Conservation (phyloP, 1,140 invertebrate species). For the Nephotettix cincticeps region DNA sequence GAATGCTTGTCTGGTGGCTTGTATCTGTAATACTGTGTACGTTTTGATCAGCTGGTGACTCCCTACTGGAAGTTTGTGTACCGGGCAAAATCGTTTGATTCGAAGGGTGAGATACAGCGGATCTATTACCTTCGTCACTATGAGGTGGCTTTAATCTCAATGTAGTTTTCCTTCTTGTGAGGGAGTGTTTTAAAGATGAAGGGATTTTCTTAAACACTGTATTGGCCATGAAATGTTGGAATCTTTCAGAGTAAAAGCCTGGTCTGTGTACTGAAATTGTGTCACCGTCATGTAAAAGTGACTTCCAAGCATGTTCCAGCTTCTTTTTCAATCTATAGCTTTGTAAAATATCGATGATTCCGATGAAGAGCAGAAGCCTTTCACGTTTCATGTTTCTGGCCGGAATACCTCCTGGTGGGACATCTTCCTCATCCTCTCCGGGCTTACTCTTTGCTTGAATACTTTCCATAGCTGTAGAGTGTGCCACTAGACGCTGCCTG, state of each 20-base stretch:
- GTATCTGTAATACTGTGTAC: background rate
- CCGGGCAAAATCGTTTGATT: slow-evolving; percentile 83
- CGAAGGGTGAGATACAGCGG: slow-evolving; percentile 55
- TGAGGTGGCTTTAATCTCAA: background rate
- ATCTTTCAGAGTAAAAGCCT: slow-evolving; percentile 63
- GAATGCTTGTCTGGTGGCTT: background rate
- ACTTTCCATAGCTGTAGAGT: background rate
- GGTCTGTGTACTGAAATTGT: slow-evolving; percentile 68
- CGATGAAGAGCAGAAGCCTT: slow-evolving; percentile 63
- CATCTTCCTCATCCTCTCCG: slow-evolving; percentile 90
- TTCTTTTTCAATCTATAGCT: slow-evolving; percentile 68
- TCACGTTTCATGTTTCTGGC: slow-evolving; percentile 69
- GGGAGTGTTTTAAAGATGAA: slow-evolving; percentile 8
- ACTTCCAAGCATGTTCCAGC: slow-evolving; percentile 68
- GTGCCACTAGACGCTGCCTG: background rate
- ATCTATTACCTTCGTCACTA: background rate
- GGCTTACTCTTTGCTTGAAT: slow-evolving; percentile 77
- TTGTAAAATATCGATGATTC: slow-evolving; percentile 73
- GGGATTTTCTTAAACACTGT: slow-evolving; percentile 59
- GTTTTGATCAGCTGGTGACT: slow-evolving; percentile 51
- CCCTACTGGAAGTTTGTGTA: slow-evolving; percentile 68
- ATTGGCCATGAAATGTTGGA: slow-evolving; percentile 61
- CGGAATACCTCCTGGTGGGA: slow-evolving; percentile 81
- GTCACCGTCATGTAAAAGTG: slow-evolving; percentile 66
- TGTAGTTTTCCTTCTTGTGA: background rate